Conservation (phyloP, 2,888 invertebrate genomes). For the Sussaba pulchella region DNA sequence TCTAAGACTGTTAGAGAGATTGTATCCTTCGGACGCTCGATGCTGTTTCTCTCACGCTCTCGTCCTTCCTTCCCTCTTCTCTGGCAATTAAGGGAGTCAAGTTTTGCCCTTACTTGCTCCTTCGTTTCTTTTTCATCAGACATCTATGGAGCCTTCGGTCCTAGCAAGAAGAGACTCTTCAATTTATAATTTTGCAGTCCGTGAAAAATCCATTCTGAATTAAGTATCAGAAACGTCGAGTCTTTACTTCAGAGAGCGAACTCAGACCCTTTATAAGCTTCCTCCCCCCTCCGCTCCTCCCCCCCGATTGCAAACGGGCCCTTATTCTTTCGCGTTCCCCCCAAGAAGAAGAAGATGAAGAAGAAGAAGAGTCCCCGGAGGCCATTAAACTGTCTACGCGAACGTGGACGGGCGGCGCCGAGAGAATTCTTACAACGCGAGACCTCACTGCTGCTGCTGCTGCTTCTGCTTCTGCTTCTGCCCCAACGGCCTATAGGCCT, state of each 20-base stretch:
- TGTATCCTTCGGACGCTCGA: conserved; percentile 39
- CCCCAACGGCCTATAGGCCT: conserved; percentile 56
- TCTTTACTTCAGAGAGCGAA: conserved; percentile 21
- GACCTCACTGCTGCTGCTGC: conserved; percentile 62
- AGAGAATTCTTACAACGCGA: conserved; percentile 78
- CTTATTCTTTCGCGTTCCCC: conserved; percentile 75
- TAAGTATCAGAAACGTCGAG: conserved; percentile 9
- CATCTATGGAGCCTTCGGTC: not conserved
- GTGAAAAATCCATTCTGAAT: not conserved
- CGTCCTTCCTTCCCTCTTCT: conserved; percentile 21
- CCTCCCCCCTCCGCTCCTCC: too few relatives aligned
- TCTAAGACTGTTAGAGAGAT: conserved; percentile 19
- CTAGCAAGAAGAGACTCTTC: not conserved
- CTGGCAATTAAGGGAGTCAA: not conserved
- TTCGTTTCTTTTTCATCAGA: not conserved
- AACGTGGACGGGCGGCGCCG: conserved; percentile 69
- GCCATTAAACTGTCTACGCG: conserved; percentile 82
- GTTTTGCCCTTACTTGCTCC: conserved; percentile 25
- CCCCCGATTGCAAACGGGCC: conserved; percentile 77
- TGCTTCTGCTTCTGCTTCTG: too few relatives aligned
- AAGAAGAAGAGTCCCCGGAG: conserved; percentile 74
- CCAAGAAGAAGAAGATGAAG: conserved; percentile 58
- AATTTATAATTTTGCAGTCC: conserved; percentile 9
- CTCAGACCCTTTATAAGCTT: conserved; percentile 68
- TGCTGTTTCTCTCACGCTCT: conserved; percentile 23